phyloP scores from a whole-genome alignment of 2,113 vertebrate genomes.

The Leuciscus idus region DNA sequence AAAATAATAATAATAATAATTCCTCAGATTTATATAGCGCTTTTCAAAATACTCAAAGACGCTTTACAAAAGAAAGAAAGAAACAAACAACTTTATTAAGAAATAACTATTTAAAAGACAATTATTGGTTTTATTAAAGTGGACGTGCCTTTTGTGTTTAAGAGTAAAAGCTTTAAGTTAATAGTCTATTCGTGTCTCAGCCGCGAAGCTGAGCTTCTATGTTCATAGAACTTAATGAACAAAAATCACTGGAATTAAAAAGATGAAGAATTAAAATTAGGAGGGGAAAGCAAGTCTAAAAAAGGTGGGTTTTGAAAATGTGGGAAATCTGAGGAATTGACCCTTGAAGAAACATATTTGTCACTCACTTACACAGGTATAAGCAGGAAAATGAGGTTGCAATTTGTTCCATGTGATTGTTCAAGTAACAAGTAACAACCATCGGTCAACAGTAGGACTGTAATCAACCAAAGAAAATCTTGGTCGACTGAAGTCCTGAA shows the following conservation, averaged over 20 bases:
- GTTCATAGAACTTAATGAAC: background rate
- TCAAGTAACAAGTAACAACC: background rate
- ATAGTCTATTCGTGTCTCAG: too few relatives aligned
- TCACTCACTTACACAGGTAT: too few relatives aligned
- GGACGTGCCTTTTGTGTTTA: too few relatives aligned
- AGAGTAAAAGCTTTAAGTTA: too few relatives aligned
- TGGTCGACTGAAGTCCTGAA: too few relatives aligned
- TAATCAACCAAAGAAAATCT: too few relatives aligned
- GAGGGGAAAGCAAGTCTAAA: background rate
- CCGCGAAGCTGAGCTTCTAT: too few relatives aligned
- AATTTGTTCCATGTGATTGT: conserved; percentile 12
- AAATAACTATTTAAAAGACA: background rate
- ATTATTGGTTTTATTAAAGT: too few relatives aligned
- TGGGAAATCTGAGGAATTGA: too few relatives aligned
- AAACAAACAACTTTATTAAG: background rate
- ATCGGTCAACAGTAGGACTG: background rate
- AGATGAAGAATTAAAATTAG: background rate
- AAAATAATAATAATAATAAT: background rate
- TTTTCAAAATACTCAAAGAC: background rate
- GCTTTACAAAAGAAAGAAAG: background rate
- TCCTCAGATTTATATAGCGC: background rate
- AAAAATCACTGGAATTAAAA: background rate
- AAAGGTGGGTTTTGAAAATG: background rate
- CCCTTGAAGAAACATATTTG: too few relatives aligned
- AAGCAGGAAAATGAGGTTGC: background rate